Evolutionary conservation across 2,888 invertebrate species (phyloP).

Genomic region (Drosophila kokeensis): DNA sequence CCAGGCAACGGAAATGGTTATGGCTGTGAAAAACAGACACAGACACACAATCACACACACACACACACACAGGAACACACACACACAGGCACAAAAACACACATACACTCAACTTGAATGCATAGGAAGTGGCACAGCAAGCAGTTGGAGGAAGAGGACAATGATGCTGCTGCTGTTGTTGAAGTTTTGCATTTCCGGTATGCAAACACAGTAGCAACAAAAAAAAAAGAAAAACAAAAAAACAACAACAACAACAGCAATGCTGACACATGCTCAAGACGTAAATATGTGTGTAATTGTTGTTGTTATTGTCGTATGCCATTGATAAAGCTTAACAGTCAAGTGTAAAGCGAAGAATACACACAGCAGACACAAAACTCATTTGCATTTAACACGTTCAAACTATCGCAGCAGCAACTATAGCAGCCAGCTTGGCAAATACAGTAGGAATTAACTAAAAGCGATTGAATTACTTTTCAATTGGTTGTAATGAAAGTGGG

Average conservation of each 20-base stretch:
- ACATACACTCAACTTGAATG: constrained; percentile 25
- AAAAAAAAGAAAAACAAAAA: background rate
- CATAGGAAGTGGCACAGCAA: constrained; percentile 19
- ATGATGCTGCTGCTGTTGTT: constrained; percentile 58
- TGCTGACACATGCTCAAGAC: constrained; percentile 61
- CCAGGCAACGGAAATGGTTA: constrained; percentile 71
- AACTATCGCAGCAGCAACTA: background rate
- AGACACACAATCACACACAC: constrained; percentile 27
- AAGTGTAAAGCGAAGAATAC: constrained; percentile 18
- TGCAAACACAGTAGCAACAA: constrained; percentile 64
- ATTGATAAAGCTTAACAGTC: constrained; percentile 63
- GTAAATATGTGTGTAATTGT: constrained; percentile 74
- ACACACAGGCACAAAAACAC: constrained; percentile 16
- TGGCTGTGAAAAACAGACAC: constrained; percentile 67
- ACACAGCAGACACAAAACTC: constrained; percentile 43
- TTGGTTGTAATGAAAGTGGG: background rate
- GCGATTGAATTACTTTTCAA: background rate
- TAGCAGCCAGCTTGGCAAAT: constrained; percentile 16
- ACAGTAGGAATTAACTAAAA: constrained; percentile 38
- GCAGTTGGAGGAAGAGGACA: constrained; percentile 8
- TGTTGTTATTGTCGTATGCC: constrained; percentile 33
- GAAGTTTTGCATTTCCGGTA: constrained; percentile 83
- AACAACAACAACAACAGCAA: constrained; percentile 19
- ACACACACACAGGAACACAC: constrained; percentile 8
- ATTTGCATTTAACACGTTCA: constrained; percentile 76